Percentiles rank a stretch among this genome's conserved stretches.
These are phyloP conservation scores for Isichthys henryi DNA, from an alignment of 2,113 vertebrate genomes.

Conservation along the genomic window DNA sequence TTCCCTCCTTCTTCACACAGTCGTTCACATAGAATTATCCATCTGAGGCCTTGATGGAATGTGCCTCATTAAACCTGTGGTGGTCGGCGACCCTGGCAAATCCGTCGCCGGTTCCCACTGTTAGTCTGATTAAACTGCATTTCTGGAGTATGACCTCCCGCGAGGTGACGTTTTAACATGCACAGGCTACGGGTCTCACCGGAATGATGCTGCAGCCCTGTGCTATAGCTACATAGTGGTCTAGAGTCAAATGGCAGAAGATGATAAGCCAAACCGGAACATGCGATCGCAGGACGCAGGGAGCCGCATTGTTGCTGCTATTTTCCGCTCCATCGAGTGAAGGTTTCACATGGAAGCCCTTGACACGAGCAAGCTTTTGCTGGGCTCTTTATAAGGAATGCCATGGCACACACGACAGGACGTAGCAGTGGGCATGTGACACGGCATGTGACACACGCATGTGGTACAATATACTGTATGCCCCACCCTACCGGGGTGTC, in stretches of 20 bases:
- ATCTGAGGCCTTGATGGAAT: not conserved
- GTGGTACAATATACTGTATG: not conserved
- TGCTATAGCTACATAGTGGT: conserved; percentile 15
- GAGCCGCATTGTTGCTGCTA: not conserved
- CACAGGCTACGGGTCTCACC: conserved; percentile 37
- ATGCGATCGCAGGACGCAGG: not conserved
- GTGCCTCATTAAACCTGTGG: not conserved
- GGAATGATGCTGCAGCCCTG: conserved; percentile 44
- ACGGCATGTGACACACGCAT: not conserved
- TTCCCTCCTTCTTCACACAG: not conserved
- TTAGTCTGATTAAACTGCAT: not conserved
- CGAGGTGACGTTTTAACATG: not conserved
- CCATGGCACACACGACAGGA: not conserved
- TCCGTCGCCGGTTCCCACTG: not conserved
- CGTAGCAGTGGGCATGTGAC: not conserved
- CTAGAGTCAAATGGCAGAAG: not conserved
- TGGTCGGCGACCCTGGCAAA: not conserved
- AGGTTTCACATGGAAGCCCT: not conserved
- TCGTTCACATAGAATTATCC: not conserved
- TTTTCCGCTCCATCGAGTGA: not conserved
- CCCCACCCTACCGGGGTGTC: not conserved
- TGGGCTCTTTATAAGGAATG: not conserved
- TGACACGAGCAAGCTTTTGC: not conserved
- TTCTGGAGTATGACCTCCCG: not conserved
- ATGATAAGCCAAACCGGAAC: not conserved